These are phyloP conservation scores for Anastrepha ludens DNA, from an alignment of 1,140 invertebrate genomes.

Conservation along the genomic window DNA sequence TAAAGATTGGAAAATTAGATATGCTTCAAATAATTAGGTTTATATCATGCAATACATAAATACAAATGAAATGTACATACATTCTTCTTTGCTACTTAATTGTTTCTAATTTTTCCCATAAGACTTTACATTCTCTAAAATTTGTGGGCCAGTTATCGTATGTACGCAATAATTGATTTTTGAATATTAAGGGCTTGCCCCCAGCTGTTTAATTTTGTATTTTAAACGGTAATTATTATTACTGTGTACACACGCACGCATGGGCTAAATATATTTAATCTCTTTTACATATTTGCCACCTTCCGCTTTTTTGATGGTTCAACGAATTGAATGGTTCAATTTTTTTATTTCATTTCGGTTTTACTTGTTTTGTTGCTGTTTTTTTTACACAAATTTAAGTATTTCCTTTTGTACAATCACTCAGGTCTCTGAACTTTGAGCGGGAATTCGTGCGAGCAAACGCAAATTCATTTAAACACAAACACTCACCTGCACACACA, in stretches of 20 bases:
- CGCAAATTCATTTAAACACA: neutral
- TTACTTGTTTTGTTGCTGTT: neutral
- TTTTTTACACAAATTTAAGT: neutral
- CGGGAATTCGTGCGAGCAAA: neutral
- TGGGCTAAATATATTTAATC: neutral
- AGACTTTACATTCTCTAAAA: neutral
- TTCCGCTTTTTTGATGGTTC: slow-evolving; percentile 30
- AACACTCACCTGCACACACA: neutral
- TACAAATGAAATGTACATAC: no score
- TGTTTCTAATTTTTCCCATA: no score
- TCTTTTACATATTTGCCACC: neutral
- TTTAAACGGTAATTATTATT: neutral
- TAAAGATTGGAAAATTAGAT: no score
- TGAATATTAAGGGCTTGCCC: neutral
- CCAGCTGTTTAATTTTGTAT: neutral
- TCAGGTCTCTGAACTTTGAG: slow-evolving; percentile 14
- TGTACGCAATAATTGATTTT: neutral
- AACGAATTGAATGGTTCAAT: neutral
- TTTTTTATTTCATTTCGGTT: neutral
- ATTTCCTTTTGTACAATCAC: neutral
- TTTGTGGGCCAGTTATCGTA: neutral
- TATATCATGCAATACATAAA: no score
- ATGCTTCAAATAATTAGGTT: no score
- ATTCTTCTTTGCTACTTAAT: no score
- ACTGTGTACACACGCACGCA: no score